Base-by-base conservation (phyloP, 2,888 invertebrate species). In the Pegoplata infirma region DNA sequence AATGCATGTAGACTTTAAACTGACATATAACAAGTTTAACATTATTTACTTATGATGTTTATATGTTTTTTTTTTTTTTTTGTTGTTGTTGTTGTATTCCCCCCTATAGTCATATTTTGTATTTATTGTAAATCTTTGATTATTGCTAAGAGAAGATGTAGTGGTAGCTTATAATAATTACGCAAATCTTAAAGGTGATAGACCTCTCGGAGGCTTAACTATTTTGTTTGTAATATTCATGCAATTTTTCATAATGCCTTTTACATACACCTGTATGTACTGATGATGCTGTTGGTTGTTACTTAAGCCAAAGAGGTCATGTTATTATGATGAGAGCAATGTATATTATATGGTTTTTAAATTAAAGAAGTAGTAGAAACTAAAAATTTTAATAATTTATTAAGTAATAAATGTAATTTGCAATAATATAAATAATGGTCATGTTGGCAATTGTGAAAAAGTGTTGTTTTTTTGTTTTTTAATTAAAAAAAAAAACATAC, bases 101-200 rank as follows among this genome's bases (percentile, higher is more conserved):
- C n/a, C 23, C 23, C 32, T 32, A 32, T 21, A 25, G 51, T 23
- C 51, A 53, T n/a, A 14, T n/a, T n/a, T n/a, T 25, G 51, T 23
- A n/a, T 47, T 17, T 47, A 16, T 47, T 55, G 36, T 19, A 56
- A 76, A 76, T 58, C 46, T 76, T 32, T 61, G 55, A 67, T 72
- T 66, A 44, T 49, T 49, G 58, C 14, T 63, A 67, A 49, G n/a
- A n/a, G n/a, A n/a, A n/a, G 32, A 23, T 40, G 59, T 55, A 21
- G 6, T 23, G 17, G 16, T 53, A 46, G 53, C 74, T 79, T 74
- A 61, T 55, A 79, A 75, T 79, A 75, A 79, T 79, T 79, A 79
- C 79, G 75, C 75, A 79, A 75, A 75, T 75, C 71, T 75, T 67
- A 75, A 75, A 79, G 79, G 79, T 79, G 79, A 63, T 72, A 56